phyloP scores from a whole-genome alignment of 2,888 invertebrate genomes.

The Synanthedon vespiformis region DNA sequence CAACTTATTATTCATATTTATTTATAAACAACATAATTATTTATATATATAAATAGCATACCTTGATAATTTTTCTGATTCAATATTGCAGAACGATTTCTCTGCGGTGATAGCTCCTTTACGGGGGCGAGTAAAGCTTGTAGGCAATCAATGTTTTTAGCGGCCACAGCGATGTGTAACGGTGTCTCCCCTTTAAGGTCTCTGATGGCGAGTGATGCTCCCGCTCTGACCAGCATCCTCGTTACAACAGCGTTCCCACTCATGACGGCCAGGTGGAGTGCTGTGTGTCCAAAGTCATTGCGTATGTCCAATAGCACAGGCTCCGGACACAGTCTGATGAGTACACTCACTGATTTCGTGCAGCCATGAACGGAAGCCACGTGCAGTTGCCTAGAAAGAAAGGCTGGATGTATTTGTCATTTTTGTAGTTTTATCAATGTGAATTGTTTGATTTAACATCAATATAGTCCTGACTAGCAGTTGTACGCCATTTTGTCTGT shows the following conservation, averaged over 20 bases:
- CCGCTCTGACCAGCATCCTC: constrained; percentile 82
- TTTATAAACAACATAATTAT: too few relatives aligned
- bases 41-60: constrained; percentile 51
- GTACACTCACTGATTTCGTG: constrained; percentile 77
- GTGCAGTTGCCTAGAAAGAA: constrained; percentile 81
- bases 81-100: constrained; percentile 69
- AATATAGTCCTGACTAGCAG: too few relatives aligned
- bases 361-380: constrained; percentile 84
- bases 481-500: too few relatives aligned
- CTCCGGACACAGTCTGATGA: constrained; percentile 83
- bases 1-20: too few relatives aligned
- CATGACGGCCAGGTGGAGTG: constrained; percentile 88
- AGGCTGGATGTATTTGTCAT: constrained; percentile 4
- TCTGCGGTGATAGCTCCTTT: constrained; percentile 32
- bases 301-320: constrained; percentile 81
- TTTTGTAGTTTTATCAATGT: not conserved
- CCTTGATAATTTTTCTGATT: constrained; percentile 89
- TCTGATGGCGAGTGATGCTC: constrained; percentile 76
- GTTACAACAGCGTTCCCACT: constrained; percentile 80
- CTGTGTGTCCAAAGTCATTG: constrained; percentile 84
- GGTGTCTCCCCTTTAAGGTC: constrained; percentile 88
- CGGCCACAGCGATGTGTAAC: constrained; percentile 83
- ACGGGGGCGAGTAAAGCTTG: constrained; percentile 80
- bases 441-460: too few relatives aligned
- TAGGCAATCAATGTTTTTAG: constrained; percentile 78